Evolutionary conservation across 2,797 vertebrate species (phyloP), one percentile per base, ranked within the genome.

Genomic region (Siniperca undulata): DNA sequence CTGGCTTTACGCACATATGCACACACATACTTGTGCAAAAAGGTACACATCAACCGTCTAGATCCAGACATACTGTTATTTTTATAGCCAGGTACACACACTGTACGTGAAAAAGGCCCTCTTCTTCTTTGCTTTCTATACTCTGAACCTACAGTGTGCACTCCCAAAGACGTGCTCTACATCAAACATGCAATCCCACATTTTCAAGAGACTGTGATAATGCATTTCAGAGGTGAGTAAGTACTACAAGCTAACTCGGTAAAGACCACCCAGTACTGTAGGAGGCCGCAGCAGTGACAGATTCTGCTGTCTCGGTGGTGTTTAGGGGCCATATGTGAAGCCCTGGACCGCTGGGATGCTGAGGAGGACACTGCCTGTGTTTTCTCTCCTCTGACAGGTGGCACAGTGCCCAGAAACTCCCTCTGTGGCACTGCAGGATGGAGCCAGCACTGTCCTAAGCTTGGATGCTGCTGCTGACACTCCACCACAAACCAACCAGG

Each of bases 351-450:
- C 88, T 46, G 80, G 69, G 86, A 87, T 78, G 83, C 80, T 80
- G 80, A 81, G 80, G 83, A 80, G 87, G 79, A 89, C 75, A 58
- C 81, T 80, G 80, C 46, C 75, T 82, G 70, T 77, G 72, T 87
- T 83, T 60, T 71, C 85, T 85, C 77, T 75, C 83, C 65, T 76
- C 70, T 88, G 88, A 85, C 80, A 86, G 85, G 86, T 91, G 89
- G 88, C 82, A 76, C 56, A 0, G 27, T 69, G 88, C 89, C 90
- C 80, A 69, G 86, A 83, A 83, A 56, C 67, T 76, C 70, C 76
- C 76, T 85, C 69, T 77, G 74, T 72, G 73, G 72, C 46, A 22
- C 78, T 65, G 78, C 78, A 90, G 84, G 85, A 86, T 66, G 79
- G 60, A 83, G 82, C 70, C 80, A 73, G 70, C 46, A 4, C 50